These are phyloP conservation scores for Drosophila monieri DNA, from an alignment of 2,888 invertebrate species.

Conservation along the genomic window DNA sequence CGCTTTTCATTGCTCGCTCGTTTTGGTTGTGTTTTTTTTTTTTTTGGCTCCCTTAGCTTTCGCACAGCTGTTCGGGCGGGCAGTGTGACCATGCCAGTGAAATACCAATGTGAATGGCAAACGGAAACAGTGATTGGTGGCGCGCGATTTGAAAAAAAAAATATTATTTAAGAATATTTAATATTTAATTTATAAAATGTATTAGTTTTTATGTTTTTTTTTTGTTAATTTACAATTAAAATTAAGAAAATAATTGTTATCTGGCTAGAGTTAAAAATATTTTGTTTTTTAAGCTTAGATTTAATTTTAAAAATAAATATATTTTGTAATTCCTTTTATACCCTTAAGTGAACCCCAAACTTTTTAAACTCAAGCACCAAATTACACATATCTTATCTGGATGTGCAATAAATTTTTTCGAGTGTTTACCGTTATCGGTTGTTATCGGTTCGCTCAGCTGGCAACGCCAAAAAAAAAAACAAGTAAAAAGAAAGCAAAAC, in stretches of 20 bases:
- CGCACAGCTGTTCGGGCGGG: constrained; percentile 22
- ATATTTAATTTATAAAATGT: too few relatives aligned
- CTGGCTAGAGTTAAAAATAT: too few relatives aligned
- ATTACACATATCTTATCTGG: background rate
- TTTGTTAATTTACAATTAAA: too few relatives aligned
- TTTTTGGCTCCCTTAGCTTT: background rate
- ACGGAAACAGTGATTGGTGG: background rate
- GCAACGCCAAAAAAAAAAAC: background rate
- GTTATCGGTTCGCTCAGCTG: constrained; percentile 3
- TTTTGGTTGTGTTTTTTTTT: background rate
- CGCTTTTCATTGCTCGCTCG: constrained; percentile 18
- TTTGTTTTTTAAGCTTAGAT: too few relatives aligned
- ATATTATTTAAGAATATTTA: background rate
- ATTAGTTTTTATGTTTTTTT: too few relatives aligned
- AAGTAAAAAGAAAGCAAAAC: background rate
- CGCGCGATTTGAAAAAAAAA: background rate
- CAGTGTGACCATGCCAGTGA: constrained; percentile 12
- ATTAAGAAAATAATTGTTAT: too few relatives aligned
- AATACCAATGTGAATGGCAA: background rate
- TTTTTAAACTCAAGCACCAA: background rate
- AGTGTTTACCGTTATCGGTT: constrained; percentile 1
- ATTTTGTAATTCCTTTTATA: too few relatives aligned
- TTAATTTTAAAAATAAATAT: too few relatives aligned
- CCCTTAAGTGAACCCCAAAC: too few relatives aligned
- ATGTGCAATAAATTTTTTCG: background rate